Base-by-base conservation (phyloP, 2,113 vertebrate species). In the Canis aureus region DNA sequence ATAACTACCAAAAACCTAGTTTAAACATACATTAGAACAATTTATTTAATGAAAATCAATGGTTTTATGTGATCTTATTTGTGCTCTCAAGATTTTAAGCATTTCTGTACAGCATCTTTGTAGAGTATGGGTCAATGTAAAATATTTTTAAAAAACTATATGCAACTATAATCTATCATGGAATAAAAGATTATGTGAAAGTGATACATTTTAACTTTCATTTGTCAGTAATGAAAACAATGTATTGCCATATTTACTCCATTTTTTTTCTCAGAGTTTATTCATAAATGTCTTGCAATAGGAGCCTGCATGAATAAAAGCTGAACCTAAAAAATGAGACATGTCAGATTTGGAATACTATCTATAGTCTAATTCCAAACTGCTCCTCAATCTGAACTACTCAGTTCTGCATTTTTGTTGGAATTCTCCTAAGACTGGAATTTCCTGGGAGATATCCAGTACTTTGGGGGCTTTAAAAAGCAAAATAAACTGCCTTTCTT, bases 381-480 rank as follows among this genome's bases (percentile, higher is more conserved):
- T 97, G 90, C 84, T 88, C 94, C 91, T 95, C 95, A 97, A 89
- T 60, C 87, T 97, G 97, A 98, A 95, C 87, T 23, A 85, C 85
- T 98, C 97, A 79, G 15, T 13, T 96, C 94, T 93, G 94, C 74
- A 96, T 98, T 97, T 97, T 95, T 91, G 53, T 62, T 98, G 97
- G 98, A 98, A 97, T 97, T 85, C 66, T 98, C 96, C 95, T 80
- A 97, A 96, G 97, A 96, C 87, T 94, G 94, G 97, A 98, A 98
- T 98, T 96, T 97, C 95, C 94, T 98, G 95, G 96, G 97, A 98
- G 84, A 95, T 97, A 96, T 97, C 95, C 86, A 97, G 85, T 85
- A 87, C 62, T 97, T 95, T 86, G 29, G 11, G 35, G 88, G 23
- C 91, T 94, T 81, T 97, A 98, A 97, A 95, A 94, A 98, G 71